A percentile compares a stretch with the other conserved stretches of the same genome.
Conservation (phyloP, 2,888 invertebrate genomes). For the Dasypogon diadema region DNA sequence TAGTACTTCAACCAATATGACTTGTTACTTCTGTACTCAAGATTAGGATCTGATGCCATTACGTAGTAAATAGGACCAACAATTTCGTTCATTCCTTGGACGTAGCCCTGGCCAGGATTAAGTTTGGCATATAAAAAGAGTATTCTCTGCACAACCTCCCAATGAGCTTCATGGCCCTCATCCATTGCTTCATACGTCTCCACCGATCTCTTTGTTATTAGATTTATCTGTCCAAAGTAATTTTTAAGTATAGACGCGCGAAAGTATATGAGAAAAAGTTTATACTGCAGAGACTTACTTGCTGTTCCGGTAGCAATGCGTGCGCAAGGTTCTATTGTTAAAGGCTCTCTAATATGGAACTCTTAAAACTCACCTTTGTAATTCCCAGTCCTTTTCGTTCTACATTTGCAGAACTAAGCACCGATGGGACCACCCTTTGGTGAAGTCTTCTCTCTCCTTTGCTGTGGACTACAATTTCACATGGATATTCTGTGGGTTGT, state of each 20-base stretch:
- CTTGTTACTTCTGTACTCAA: conserved; percentile 79
- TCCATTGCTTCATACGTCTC: conserved; percentile 87
- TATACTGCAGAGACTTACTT: conserved; percentile 33
- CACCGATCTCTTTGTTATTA: conserved; percentile 80
- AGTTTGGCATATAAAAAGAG: conserved; percentile 97
- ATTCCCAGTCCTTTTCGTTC: conserved; percentile 89
- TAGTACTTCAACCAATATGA: conserved; percentile 36
- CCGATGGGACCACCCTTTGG: conserved; percentile 87
- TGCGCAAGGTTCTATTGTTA: not conserved
- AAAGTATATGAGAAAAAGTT: not conserved
- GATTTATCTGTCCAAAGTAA: conserved; percentile 71
- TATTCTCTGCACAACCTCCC: conserved; percentile 98
- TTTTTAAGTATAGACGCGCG: too few species aligned
- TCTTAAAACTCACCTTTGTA: conserved; percentile 84
- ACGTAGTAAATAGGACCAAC: conserved; percentile 98
- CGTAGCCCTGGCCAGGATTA: conserved; percentile 96
- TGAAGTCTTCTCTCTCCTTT: conserved; percentile 87
- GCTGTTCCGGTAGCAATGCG: conserved; percentile 1
- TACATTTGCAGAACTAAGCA: conserved; percentile 88
- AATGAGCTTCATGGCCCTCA: conserved; percentile 95
- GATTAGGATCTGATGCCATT: conserved; percentile 90
- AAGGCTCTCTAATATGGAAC: not conserved
- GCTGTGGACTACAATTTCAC: conserved; percentile 82
- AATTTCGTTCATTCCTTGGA: conserved; percentile 99
- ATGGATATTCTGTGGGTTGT: conserved; percentile 91